Evolutionary conservation across 2,113 vertebrate species (phyloP), one percentile per base, ranked within the genome.

Genomic region (Motacilla tschutschensis): DNA sequence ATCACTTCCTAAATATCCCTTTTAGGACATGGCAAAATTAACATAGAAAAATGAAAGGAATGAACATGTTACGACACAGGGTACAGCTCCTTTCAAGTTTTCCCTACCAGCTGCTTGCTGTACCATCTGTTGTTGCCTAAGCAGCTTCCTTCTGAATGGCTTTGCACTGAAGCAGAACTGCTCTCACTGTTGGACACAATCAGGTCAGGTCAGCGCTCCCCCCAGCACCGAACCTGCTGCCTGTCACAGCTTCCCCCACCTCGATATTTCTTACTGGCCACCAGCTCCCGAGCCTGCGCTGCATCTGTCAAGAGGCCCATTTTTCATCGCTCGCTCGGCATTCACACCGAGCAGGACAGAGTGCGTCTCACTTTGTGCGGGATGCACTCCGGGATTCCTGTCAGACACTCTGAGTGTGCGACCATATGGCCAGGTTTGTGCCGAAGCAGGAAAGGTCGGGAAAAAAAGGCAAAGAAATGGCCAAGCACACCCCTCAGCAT

Each of bases 121-220:
- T 93, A 88, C 96, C 97, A 97, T 97, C 97, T 98, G 97, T 95
- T 95, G 94, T 80, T 78, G 90, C 93, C 95, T 88, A 81, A 95
- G 95, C 91, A 89, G 95, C 85, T 95, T 95, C 95, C 93, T 94
- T 69, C 93, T 96, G 90, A 96, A 94, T 93, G 92, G 95, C 88
- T 96, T 88, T 96, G 93, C 95, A 96, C 79, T 85, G 92, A 95
- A 95, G 95, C 95, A 95, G 84, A 95, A 94, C 94, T 92, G 85
- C 92, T 96, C 87, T 90, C 95, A 74, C 95, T 97, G 96, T 84
- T 88, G 78, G 95, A 94, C 93, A 94, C 94, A 94, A 97, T 97
- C 95, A 94, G 95, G 96, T 97, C 96, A 97, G 95, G 92, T 95
- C 95, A 96, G 87, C 57, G 13, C 84, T 87, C 92, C 89, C 89